Base-by-base conservation (phyloP, 2,113 vertebrate genomes). In the Lophura nycthemera region DNA sequence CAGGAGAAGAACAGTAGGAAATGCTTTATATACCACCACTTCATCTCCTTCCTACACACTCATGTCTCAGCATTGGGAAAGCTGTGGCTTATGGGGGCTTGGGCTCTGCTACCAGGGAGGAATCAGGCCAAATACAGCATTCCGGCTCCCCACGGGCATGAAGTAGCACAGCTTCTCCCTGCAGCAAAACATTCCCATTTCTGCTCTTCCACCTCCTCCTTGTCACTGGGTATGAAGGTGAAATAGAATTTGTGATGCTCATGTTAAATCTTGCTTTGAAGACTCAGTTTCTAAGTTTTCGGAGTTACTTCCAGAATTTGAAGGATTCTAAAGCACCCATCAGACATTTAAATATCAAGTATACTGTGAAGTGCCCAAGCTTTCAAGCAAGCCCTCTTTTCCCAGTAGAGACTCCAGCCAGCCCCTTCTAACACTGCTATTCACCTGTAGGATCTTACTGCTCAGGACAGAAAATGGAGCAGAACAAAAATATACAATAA, bases 321-420 rank as follows among this genome's bases (percentile, higher is more conserved):
- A 21, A 73, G 67, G 75, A 67, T 69, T 75, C 61, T 72, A 48
- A 83, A 93, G 85, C 87, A 89, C 88, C 75, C 36, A 67, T 52
- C 64, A 74, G 34, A 7, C 50, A 80, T 15, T 88, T 77, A 77
- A 89, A 75, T 66, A 90, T 69, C 69, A 84, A 77, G 43, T 52
- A 57, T 15, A 71, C 38, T 61, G 81, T 25, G 20, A 57, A 74
- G 47, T 11, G 8, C 56, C 69, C 43, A 70, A 22, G 18, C 75
- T 81, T 83, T 71, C 69, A 14, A 34, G 17, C 30, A 79, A 57
- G n/a, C n/a, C 27, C 36, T 32, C 48, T 82, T 71, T 78, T 77
- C 50, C 52, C 27, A 48, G 72, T 6, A 27, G 38, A 86, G 73
- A 77, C 64, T 93, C 74, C 77, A 79, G 50, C 1, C 3, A 83